Conservation (phyloP, 2,888 invertebrate genomes). For the Pseudanteris insignis region DNA sequence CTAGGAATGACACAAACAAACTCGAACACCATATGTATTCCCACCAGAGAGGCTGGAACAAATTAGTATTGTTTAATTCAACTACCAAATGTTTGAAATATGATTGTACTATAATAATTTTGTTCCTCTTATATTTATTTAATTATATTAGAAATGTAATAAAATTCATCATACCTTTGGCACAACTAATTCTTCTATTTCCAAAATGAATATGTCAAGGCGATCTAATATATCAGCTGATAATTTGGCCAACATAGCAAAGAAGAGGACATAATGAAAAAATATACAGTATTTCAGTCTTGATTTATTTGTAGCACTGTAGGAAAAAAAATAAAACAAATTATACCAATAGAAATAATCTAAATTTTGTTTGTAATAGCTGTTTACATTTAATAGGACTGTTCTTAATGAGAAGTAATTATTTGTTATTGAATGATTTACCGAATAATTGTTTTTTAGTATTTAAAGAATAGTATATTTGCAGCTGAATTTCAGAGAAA, state of each 20-base stretch:
- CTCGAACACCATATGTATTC: conserved; percentile 94
- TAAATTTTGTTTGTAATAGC: too few relatives aligned
- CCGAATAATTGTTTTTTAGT: too few relatives aligned
- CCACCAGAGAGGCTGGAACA: conserved; percentile 84
- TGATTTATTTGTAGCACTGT: conserved; percentile 94
- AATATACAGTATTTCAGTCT: conserved; percentile 94
- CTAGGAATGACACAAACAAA: conserved; percentile 83
- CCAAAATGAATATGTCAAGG: conserved; percentile 91
- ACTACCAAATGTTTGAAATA: too few relatives aligned
- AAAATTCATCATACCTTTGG: conserved; percentile 72
- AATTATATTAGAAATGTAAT: conserved; percentile 7
- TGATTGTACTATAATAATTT: too few relatives aligned
- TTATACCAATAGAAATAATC: neutral
- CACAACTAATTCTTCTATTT: conserved; percentile 91
- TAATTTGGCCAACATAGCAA: conserved; percentile 90
- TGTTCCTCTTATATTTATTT: neutral
- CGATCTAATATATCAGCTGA: conserved; percentile 91
- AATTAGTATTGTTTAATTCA: too few relatives aligned
- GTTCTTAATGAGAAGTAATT: too few relatives aligned
- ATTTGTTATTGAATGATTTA: too few relatives aligned
- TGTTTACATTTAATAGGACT: too few relatives aligned
- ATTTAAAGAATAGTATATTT: too few relatives aligned
- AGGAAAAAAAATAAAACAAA: conserved; percentile 60
- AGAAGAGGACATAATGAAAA: conserved; percentile 89
- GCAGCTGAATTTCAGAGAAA: too few relatives aligned